phyloP scores from a whole-genome alignment of 2,113 vertebrate species.

The Platichthys stellatus region DNA sequence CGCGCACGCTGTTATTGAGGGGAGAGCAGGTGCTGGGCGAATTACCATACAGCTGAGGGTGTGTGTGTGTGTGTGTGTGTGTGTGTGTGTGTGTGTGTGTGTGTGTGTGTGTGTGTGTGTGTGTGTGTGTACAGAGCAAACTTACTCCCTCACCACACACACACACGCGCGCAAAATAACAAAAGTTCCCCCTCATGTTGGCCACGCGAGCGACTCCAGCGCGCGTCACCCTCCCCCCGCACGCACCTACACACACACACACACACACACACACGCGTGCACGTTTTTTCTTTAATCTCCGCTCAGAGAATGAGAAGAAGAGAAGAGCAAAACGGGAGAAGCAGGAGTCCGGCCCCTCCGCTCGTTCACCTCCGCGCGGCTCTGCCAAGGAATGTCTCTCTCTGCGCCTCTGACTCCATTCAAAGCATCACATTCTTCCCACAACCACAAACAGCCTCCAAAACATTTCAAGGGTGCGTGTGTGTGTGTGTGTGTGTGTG shows the following conservation, averaged over 20 bases:
- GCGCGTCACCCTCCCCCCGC: slow-evolving; percentile 27
- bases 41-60: slow-evolving; percentile 99
- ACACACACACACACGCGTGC: slow-evolving; percentile 20
- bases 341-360: slow-evolving; percentile 29
- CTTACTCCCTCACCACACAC: too few species aligned
- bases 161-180: slow-evolving; percentile 76
- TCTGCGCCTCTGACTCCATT: slow-evolving; percentile 39
- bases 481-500: not conserved
- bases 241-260: slow-evolving; percentile 26
- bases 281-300: not conserved
- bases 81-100: slow-evolving; percentile 30
- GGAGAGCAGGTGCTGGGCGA: slow-evolving; percentile 93
- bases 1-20: slow-evolving; percentile 92
- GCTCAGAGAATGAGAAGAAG: slow-evolving; percentile 45
- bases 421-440: slow-evolving; percentile 64
- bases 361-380: slow-evolving; percentile 54
- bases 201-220: slow-evolving; percentile 75
- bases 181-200: slow-evolving; percentile 86
- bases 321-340: slow-evolving; percentile 54
- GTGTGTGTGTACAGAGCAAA: not conserved
- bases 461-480: not conserved
- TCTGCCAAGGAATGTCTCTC: slow-evolving; percentile 78
- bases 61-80: slow-evolving; percentile 9
- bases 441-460: slow-evolving; percentile 55
- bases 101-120: slow-evolving; percentile 38